A percentile compares a stretch with the other conserved stretches of the same genome.
Conservation (phyloP, 2,888 invertebrate species). For the Callyntrura guangdongensis region DNA sequence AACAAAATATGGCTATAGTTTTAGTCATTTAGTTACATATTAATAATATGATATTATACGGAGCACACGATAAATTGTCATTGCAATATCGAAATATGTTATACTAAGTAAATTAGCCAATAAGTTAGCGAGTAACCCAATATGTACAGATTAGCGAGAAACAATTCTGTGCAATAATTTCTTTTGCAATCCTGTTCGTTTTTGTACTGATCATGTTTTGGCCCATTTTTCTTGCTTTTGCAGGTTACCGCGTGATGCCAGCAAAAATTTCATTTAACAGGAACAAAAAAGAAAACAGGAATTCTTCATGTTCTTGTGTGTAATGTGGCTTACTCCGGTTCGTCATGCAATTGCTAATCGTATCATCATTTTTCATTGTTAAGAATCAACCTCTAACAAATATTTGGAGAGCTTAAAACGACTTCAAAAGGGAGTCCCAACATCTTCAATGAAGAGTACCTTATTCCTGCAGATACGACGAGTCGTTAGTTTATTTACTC, state of each 20-base stretch:
- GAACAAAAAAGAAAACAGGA: slow-evolving; percentile 28
- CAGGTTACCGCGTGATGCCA: not conserved
- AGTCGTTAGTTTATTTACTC: too few relatives aligned
- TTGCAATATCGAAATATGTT: too few relatives aligned
- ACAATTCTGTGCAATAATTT: not conserved
- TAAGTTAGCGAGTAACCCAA: too few relatives aligned
- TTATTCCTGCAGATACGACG: too few relatives aligned
- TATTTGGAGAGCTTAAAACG: not conserved
- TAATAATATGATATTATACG: too few relatives aligned
- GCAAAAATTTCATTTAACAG: not conserved
- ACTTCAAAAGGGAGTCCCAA: not conserved
- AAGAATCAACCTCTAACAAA: not conserved
- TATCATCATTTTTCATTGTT: not conserved
- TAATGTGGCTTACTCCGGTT: not conserved
- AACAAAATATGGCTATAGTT: too few relatives aligned
- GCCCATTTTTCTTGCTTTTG: not conserved
- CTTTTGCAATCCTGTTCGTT: not conserved
- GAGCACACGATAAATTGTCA: too few relatives aligned
- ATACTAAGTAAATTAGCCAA: too few relatives aligned
- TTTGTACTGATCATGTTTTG: slow-evolving; percentile 13
- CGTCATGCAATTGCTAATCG: slow-evolving; percentile 31
- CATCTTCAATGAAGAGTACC: not conserved
- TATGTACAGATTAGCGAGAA: not conserved
- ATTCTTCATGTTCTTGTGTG: not conserved
- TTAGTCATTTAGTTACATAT: too few relatives aligned